Percentiles rank a stretch among this genome's conserved stretches.
Evolutionary conservation across 2,888 invertebrate genomes (phyloP).

Genomic region (Buathra laborator): DNA sequence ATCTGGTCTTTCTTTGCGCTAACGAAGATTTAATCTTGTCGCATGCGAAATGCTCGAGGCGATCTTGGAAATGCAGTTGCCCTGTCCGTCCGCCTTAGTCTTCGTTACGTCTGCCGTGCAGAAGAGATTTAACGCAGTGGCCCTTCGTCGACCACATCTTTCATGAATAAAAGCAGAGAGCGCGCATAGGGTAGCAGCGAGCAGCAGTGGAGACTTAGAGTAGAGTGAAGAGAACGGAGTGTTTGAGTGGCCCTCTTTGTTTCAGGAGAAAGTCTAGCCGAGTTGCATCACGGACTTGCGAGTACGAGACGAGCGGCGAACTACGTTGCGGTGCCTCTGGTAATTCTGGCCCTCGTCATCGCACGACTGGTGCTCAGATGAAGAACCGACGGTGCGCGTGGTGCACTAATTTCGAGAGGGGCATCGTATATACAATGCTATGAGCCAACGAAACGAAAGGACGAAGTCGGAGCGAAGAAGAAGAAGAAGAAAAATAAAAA

Average conservation of each 20-base stretch:
- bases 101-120: neutral
- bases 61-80: conserved; percentile 5
- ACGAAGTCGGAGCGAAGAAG: conserved; percentile 2
- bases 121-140: conserved; percentile 25
- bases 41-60: neutral
- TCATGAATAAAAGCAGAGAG: conserved; percentile 29
- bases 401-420: conserved; percentile 53
- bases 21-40: neutral
- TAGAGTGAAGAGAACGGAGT: conserved; percentile 33
- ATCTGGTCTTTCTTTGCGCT: neutral
- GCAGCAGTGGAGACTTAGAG: neutral
- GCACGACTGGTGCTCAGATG: conserved; percentile 81
- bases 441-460: conserved; percentile 19
- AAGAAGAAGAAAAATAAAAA: neutral
- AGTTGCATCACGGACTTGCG: conserved; percentile 86
- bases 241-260: conserved; percentile 80
- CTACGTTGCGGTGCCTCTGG: conserved; percentile 68
- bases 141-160: conserved; percentile 21
- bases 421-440: conserved; percentile 38
- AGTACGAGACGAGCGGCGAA: conserved; percentile 66
- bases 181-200: neutral
- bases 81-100: neutral
- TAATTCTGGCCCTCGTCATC: conserved; percentile 75
- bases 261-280: conserved; percentile 88
- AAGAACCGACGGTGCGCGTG: conserved; percentile 73